These are phyloP conservation scores for Pipistrellus nathusii DNA, from an alignment of 2,797 vertebrate species.

Conservation along the genomic window DNA sequence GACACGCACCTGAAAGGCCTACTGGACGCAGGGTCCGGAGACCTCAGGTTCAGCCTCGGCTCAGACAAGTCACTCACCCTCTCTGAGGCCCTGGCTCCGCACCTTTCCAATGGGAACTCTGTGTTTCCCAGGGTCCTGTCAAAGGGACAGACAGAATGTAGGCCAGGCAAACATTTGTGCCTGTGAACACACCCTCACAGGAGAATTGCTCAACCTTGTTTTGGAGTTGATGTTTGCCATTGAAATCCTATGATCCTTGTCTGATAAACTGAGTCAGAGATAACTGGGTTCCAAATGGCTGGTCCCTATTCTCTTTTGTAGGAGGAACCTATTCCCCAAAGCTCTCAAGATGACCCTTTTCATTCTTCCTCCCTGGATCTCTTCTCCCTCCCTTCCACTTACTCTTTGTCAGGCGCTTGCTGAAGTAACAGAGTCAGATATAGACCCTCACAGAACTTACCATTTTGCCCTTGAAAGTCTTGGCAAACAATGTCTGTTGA, in stretches of 20 bases:
- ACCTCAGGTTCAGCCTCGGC: not conserved
- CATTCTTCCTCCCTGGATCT: not conserved
- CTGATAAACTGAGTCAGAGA: not conserved
- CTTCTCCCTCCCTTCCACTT: not conserved
- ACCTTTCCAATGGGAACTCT: not conserved
- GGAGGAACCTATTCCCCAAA: not conserved
- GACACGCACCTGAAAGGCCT: fast-evolving
- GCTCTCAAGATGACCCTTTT: not conserved
- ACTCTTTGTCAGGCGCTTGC: not conserved
- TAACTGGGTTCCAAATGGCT: not conserved
- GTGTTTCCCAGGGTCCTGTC: not conserved
- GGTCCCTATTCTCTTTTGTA: not conserved
- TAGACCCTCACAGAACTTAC: not conserved
- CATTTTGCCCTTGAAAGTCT: not conserved
- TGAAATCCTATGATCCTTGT: not conserved
- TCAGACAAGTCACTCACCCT: not conserved
- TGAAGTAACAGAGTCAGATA: not conserved
- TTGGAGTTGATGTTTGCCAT: not conserved
- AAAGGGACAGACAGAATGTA: not conserved
- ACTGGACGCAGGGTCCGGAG: not conserved
- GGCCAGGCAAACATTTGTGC: not conserved
- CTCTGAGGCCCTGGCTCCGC: not conserved
- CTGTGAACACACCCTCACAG: not conserved
- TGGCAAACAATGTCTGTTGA: not conserved
- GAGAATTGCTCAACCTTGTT: not conserved